These are phyloP conservation scores for Euglossa dilemma DNA, from an alignment of 1,140 invertebrate species.

Conservation along the genomic window DNA sequence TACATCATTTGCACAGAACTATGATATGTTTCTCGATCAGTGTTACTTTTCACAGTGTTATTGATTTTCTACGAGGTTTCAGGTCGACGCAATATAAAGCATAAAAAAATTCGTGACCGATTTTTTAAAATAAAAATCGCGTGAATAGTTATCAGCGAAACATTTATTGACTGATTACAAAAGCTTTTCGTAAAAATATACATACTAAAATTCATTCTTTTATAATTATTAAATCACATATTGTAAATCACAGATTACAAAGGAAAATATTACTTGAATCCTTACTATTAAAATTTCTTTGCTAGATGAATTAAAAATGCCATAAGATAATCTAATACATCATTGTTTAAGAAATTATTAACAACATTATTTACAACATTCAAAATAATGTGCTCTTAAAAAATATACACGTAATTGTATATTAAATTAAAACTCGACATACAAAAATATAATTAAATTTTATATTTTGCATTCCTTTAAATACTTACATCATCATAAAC, in stretches of 20 bases:
- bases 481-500: background rate
- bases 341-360: background rate
- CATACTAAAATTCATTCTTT: background rate
- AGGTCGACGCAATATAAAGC: slow-evolving; percentile 24
- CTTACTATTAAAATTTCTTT: background rate
- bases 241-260: background rate
- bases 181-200: slow-evolving; percentile 13
- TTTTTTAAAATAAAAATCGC: background rate
- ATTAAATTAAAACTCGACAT: background rate
- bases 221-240: background rate
- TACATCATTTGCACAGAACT: background rate
- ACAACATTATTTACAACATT: background rate
- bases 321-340: background rate
- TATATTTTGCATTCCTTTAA: background rate
- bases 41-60: slow-evolving; percentile 70
- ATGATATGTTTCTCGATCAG: slow-evolving; percentile 43
- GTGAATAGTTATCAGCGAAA: background rate
- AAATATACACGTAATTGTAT: slow-evolving; percentile 13
- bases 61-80: slow-evolving; percentile 72
- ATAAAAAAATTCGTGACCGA: background rate
- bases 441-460: slow-evolving; percentile 20
- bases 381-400: background rate
- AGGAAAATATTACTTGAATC: background rate
- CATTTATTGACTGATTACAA: slow-evolving; percentile 38
- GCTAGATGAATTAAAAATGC: background rate